Base-by-base conservation (phyloP, 2,888 invertebrate genomes). In the Creontiades dilutus region DNA sequence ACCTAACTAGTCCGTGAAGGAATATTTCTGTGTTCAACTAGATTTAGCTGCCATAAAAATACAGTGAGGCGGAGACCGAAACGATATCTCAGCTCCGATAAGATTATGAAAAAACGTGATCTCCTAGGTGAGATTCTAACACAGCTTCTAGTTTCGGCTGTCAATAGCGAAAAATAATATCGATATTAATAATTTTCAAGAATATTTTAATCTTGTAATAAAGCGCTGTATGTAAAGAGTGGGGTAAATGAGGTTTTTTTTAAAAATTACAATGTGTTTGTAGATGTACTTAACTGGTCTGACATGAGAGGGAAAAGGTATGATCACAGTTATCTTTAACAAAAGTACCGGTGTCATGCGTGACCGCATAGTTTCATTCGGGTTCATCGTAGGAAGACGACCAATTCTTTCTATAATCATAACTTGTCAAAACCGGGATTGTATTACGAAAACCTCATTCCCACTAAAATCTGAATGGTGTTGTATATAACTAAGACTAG, bases 1-100 rank as follows among this genome's bases (percentile, higher is more conserved):
- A 37, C 37, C 37, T 52, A 68, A 23, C 68, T 19, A 68, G 68
- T 68, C 11, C 19, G 61, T 61, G 68, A 68, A 68, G 12, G 19
- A 68, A 68, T 57, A n/a, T 5, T 68, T 68, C 23, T 23, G 23
- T 23, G 23, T 23, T 23, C 23, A 68, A 23, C 68, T 68, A 68
- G 23, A 23, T 68, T 23, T 68, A 68, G 68, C 68, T 27, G 23
- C 68, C 27, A 68, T 68, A 68, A 68, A 68, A 68, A 68, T 68
- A 57, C 57, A 68, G 19, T 68, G 68, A 23, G 23, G 68, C 23
- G 68, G 19, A 68, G 68, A 68, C 23, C 23, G 68, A 11, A 16
- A 68, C 52, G 19, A 52, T 52, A 11, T 61, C 23, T 23, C 11
- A 68, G 19, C 68, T 23, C 68, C 11, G 68, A 23, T 68, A 68